Percentiles rank a stretch among this genome's conserved stretches.
Evolutionary conservation across 1,140 invertebrate genomes (phyloP).

Genomic region (Cyclargus thomasi): DNA sequence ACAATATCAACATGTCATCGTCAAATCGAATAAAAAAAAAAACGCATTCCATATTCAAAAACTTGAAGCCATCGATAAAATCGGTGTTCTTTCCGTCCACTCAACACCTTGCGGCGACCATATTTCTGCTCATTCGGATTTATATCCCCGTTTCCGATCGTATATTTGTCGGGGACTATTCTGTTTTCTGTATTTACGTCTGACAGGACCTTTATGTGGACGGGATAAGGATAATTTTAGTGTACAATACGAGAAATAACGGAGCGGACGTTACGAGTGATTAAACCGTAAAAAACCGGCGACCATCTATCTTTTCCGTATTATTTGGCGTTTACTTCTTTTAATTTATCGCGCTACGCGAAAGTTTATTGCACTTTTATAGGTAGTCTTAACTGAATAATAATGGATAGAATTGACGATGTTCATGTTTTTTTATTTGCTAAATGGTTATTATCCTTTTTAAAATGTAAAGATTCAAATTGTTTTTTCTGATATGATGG

Average conservation of each 20-base stretch:
- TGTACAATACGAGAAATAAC: too few species aligned
- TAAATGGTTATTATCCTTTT: too few species aligned
- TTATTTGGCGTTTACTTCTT: constrained; percentile 29
- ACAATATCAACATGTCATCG: neutral
- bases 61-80: constrained; percentile 1
- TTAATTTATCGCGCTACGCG: constrained; percentile 11
- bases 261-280: constrained; percentile 26
- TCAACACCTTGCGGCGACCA: constrained; percentile 30
- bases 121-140: constrained; percentile 43
- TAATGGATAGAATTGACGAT: neutral
- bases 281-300: constrained; percentile 37
- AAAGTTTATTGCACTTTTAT: neutral
- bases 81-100: constrained; percentile 28
- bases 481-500: too few species aligned
- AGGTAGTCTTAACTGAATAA: neutral
- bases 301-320: constrained; percentile 23
- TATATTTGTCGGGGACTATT: constrained; percentile 36
- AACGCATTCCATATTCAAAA: neutral
- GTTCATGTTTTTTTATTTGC: too few species aligned
- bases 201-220: too few species aligned
- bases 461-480: too few species aligned
- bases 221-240: too few species aligned
- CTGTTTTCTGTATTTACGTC: too few species aligned
- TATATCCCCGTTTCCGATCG: constrained; percentile 40
- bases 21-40: neutral